Base-by-base conservation (phyloP, 2,888 invertebrate species). In the Galeruca laticollis region DNA sequence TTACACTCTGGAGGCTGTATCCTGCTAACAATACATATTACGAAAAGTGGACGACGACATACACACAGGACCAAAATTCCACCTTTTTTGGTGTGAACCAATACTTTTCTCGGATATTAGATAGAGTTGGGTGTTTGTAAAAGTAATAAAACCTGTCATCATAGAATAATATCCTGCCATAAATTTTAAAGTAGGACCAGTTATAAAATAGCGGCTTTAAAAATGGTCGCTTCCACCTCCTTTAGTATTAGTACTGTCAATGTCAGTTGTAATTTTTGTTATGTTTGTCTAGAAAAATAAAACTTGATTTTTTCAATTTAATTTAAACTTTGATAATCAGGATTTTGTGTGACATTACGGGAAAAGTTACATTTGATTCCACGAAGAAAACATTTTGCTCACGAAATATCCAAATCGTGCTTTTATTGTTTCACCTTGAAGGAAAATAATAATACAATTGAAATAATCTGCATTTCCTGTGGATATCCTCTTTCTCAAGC, bases 401-500 rank as follows among this genome's bases (percentile, higher is more conserved):
- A n/a, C 21, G 11, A 26, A 21, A 2, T 5, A 26, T 52, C 26
- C 2, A 52, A 26, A 26, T 26, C 13, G 52, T 21, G 26, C 2
- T 52, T 21, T 52, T n/a, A 26, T 52, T 52, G 11, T 35, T 35
- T 66, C 59, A 66, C 66, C 66, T 66, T 66, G 66, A 66, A 51
- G 66, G 37, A 66, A 60, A 49, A 9, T 47, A 21, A 60, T 20
- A 31, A 57, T 57, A 49, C 35, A 21, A 65, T 59, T 59, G 57
- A 57, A 59, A 49, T 35, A 40, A 65, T 49, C 65, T 51, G 35
- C 59, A 66, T 69, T 69, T 64, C 63, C 64, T 63, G 64, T 54
- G 52, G 20, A 62, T 68, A 68, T 70, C 70, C 59, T 70, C 62
- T 67, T 70, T 67, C 65, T 37, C 40, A 18, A 2, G 8, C 15